Evolutionary conservation across 2,797 vertebrate genomes (phyloP).

Genomic region (Mallotus villosus): DNA sequence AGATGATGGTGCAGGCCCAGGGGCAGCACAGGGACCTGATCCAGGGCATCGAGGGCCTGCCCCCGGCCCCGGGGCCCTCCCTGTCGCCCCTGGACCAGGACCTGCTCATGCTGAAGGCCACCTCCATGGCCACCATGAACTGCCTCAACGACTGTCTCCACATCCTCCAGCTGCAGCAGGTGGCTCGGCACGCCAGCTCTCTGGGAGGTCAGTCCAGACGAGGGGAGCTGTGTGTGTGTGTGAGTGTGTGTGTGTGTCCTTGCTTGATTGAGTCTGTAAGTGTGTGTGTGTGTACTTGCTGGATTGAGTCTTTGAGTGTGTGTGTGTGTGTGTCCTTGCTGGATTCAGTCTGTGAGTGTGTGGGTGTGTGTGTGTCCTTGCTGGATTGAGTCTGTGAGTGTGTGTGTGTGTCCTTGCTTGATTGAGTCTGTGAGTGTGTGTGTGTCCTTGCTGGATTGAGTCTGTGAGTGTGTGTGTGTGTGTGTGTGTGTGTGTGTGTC

Average conservation of each 20-base stretch:
- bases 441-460: too few species aligned
- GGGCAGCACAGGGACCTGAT: constrained; percentile 93
- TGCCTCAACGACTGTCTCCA: constrained; percentile 97
- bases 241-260: not conserved
- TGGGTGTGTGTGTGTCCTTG: not conserved
- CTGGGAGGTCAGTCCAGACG: constrained; percentile 78
- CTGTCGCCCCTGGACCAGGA: constrained; percentile 95
- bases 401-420: not conserved
- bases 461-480: too few species aligned
- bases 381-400: too few species aligned
- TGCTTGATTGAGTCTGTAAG: too few species aligned
- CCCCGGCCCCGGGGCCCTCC: constrained; percentile 74
- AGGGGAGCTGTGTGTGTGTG: not conserved
- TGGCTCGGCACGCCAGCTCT: constrained; percentile 84
- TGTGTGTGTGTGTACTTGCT: not conserved
- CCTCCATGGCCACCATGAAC: constrained; percentile 97
- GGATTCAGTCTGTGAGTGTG: too few species aligned
- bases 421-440: not conserved
- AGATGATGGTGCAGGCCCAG: constrained; percentile 98
- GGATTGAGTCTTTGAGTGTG: too few species aligned
- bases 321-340: too few species aligned
- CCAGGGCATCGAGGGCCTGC: constrained; percentile 92
- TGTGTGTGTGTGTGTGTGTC: too few species aligned
- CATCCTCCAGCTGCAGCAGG: constrained; percentile 94
- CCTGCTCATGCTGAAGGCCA: constrained; percentile 96